Evolutionary conservation across 2,113 vertebrate species (phyloP).

Genomic region (Chionomys nivalis): DNA sequence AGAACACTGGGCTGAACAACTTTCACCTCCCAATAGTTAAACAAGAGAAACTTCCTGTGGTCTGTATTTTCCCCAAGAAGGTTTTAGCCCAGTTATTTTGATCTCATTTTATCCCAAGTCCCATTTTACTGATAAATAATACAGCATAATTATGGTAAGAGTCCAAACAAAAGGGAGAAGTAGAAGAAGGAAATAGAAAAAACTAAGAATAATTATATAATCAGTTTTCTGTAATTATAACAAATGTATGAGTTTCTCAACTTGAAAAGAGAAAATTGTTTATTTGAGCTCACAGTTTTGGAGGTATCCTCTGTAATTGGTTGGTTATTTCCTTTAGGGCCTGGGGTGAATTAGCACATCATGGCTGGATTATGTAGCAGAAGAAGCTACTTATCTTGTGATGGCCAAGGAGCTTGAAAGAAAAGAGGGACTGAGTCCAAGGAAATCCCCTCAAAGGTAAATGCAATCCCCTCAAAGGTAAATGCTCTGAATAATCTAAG

Average conservation of each 20-base stretch:
- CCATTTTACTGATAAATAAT: neutral
- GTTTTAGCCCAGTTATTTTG: neutral
- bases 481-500: neutral
- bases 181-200: neutral
- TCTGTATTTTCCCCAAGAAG: neutral
- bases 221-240: neutral
- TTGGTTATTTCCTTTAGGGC: neutral
- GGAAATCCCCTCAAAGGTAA: neutral
- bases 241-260: neutral
- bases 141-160: neutral
- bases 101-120: neutral
- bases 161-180: neutral
- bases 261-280: neutral
- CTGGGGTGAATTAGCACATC: neutral
- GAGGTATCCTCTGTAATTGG: too few species aligned
- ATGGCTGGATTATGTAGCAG: neutral
- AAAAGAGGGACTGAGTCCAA: neutral
- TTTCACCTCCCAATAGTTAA: conserved; percentile 20
- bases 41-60: conserved; percentile 34
- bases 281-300: neutral
- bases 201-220: neutral
- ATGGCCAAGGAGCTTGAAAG: neutral
- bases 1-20: neutral
- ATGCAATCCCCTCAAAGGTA: too few species aligned
- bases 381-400: neutral